These are phyloP conservation scores for Gasterosteus nipponicus DNA, from an alignment of 2,113 vertebrate species.

Conservation along the genomic window DNA sequence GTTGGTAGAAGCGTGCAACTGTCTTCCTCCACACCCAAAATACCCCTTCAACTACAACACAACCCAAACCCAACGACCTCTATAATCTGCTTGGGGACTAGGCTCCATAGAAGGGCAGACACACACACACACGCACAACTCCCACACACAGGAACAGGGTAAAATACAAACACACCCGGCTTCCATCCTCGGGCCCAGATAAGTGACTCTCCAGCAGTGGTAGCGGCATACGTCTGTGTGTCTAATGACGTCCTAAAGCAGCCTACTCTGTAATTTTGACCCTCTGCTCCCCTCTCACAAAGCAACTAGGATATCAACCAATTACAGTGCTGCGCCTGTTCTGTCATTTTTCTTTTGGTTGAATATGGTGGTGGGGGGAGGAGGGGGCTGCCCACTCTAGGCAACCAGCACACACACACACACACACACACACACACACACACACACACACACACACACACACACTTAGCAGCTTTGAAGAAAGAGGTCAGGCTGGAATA, in stretches of 20 bases:
- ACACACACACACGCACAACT: conserved; percentile 25
- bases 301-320: conserved; percentile 71
- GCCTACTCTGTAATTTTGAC: conserved; percentile 76
- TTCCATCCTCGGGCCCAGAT: conserved; percentile 53
- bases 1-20: neutral
- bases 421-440: conserved; percentile 2
- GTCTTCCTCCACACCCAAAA: conserved; percentile 19
- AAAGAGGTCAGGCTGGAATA: conserved; percentile 51
- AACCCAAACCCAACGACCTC: conserved; percentile 52
- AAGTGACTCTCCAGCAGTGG: conserved; percentile 64
- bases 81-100: conserved; percentile 64
- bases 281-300: conserved; percentile 63
- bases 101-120: conserved; percentile 21
- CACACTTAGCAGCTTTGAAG: conserved; percentile 44
- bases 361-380: conserved; percentile 27
- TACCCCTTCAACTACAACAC: conserved; percentile 36
- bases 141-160: conserved; percentile 21
- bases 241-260: conserved; percentile 68
- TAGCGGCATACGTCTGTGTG: conserved; percentile 61
- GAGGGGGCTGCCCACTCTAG: conserved; percentile 26
- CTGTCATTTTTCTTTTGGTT: conserved; percentile 56
- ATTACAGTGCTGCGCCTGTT: conserved; percentile 67
- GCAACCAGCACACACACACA: conserved; percentile 6
- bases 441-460: too few relatives aligned
- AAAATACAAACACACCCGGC: conserved; percentile 66